These are phyloP conservation scores for Corydoras sp. DNA, from an alignment of 2,113 vertebrate genomes.

Conservation along the genomic window DNA sequence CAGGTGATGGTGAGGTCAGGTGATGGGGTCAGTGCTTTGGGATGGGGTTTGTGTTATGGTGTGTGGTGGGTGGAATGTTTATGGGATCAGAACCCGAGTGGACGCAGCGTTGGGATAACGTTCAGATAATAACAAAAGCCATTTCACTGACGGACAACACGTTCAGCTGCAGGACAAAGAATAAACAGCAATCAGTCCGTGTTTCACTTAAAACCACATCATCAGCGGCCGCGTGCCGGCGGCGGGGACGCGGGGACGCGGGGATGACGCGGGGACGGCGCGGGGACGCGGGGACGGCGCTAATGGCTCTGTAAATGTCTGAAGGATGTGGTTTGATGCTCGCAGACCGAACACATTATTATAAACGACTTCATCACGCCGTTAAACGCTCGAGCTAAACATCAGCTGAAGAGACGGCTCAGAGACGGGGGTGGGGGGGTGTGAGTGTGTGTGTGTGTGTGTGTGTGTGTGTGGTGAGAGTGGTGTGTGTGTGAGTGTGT, in stretches of 20 bases:
- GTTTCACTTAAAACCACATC: constrained; percentile 8
- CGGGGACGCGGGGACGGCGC: neutral
- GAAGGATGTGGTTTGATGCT: neutral
- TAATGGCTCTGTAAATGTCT: constrained; percentile 21
- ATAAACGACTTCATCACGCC: constrained; percentile 21
- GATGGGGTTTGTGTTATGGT: too few relatives aligned
- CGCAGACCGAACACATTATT: constrained; percentile 5
- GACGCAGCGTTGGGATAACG: constrained; percentile 21
- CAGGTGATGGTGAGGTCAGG: too few relatives aligned
- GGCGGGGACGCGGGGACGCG: too few relatives aligned
- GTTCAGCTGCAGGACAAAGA: constrained; percentile 7
- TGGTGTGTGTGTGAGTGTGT: too few relatives aligned
- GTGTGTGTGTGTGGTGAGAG: too few relatives aligned
- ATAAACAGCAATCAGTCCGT: neutral
- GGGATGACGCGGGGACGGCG: too few relatives aligned
- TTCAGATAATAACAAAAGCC: constrained; percentile 23
- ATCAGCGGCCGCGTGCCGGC: neutral
- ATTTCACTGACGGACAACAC: constrained; percentile 3
- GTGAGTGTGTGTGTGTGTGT: too few relatives aligned
- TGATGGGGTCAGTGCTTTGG: too few relatives aligned
- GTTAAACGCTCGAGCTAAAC: constrained; percentile 20
- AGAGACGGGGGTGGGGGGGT: too few relatives aligned
- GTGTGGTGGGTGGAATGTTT: neutral
- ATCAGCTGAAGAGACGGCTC: neutral
- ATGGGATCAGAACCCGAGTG: constrained; percentile 15